Evolutionary conservation across 2,113 vertebrate genomes (phyloP).

Genomic region (Orcinus orca): DNA sequence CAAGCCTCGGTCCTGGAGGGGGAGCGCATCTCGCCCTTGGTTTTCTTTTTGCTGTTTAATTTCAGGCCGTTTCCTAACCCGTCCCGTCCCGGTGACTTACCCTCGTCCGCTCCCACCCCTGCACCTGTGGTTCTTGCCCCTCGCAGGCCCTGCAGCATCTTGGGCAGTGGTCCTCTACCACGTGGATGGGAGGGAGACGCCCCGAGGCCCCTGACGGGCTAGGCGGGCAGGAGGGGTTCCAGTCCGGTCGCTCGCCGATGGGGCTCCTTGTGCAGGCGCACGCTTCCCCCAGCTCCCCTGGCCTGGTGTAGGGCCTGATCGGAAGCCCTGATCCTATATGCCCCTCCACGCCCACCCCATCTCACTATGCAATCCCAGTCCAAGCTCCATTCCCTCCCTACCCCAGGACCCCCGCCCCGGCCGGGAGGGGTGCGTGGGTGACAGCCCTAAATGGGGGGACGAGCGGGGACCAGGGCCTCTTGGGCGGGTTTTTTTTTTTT

Average conservation of each 20-base stretch:
- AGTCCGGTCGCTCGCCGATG: too few relatives aligned
- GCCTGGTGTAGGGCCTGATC: constrained; percentile 38
- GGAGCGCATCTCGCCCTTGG: not conserved
- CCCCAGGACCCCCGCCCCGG: constrained; percentile 28
- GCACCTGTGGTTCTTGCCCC: not conserved
- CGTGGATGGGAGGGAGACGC: not conserved
- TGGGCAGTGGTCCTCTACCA: not conserved
- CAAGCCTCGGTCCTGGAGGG: constrained; percentile 59
- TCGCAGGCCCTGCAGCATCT: not conserved
- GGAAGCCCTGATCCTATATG: constrained; percentile 42
- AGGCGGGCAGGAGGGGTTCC: not conserved
- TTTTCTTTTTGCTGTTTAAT: not conserved
- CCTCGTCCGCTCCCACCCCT: too few relatives aligned
- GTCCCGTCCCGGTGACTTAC: not conserved
- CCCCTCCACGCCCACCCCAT: constrained; percentile 61
- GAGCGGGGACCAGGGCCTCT: constrained; percentile 56
- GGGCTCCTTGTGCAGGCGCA: not conserved
- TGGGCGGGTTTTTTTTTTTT: constrained; percentile 61
- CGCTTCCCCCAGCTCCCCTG: not conserved
- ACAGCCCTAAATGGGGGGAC: constrained; percentile 7
- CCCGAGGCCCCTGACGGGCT: not conserved
- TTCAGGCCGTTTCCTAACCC: not conserved
- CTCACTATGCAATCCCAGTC: constrained; percentile 84
- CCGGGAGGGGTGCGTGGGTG: not conserved
- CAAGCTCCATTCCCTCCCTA: constrained; percentile 41